These are phyloP conservation scores for Apteryx owenii DNA, from an alignment of 2,113 vertebrate genomes.

Conservation along the genomic window DNA sequence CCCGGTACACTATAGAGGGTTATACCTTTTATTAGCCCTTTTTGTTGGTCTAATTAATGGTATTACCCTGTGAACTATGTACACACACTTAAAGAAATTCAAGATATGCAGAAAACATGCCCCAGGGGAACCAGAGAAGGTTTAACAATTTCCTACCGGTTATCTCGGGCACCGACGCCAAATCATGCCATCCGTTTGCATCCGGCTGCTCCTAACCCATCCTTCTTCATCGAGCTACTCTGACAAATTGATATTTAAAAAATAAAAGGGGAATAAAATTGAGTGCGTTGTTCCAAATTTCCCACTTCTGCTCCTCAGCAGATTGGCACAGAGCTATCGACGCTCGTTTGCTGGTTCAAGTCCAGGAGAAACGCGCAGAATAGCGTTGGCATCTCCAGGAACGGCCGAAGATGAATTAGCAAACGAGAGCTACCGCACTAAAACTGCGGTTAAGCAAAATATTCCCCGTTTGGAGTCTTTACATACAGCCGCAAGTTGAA, in stretches of 20 bases:
- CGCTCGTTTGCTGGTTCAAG: not conserved
- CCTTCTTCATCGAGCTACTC: not conserved
- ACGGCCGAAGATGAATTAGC: not conserved
- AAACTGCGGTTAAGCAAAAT: constrained; percentile 33
- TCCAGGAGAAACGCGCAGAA: not conserved
- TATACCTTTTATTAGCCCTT: constrained; percentile 5
- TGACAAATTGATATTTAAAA: not conserved
- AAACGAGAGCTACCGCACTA: not conserved
- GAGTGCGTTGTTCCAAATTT: not conserved
- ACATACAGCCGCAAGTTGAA: constrained; percentile 18
- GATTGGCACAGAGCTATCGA: not conserved
- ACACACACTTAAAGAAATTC: constrained; percentile 13
- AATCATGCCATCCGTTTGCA: not conserved
- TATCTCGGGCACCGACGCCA: not conserved
- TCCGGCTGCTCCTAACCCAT: not conserved
- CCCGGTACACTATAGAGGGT: not conserved
- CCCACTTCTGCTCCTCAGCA: not conserved
- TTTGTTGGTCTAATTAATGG: constrained; percentile 49
- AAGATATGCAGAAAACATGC: not conserved
- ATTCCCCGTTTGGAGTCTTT: not conserved
- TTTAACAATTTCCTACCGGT: not conserved
- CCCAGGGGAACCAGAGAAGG: not conserved
- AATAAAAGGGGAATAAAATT: not conserved
- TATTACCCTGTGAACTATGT: constrained; percentile 49
- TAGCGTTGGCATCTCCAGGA: not conserved